Percentiles rank a stretch among this genome's conserved stretches.
Evolutionary conservation across 2,797 vertebrate species (phyloP).

Genomic region (Limnodromus scolopaceus): DNA sequence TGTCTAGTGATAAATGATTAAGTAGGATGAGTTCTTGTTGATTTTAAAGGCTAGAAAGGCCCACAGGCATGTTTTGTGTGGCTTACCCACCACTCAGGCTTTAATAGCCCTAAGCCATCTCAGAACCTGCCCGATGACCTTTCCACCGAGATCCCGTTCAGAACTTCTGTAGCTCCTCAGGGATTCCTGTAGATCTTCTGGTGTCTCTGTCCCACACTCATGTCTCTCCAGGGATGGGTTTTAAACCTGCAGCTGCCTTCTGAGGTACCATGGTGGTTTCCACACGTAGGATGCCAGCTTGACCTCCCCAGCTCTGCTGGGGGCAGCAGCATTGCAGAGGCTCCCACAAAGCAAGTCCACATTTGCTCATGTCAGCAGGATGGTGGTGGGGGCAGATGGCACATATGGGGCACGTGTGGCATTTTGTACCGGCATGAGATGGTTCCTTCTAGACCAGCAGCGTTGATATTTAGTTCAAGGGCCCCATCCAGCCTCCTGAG

Average conservation of each 20-base stretch:
- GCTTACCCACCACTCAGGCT: neutral
- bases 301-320: neutral
- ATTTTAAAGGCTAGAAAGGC: neutral
- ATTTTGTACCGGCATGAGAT: neutral
- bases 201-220: neutral
- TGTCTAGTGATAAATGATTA: neutral
- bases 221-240: neutral
- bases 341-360: neutral
- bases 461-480: neutral
- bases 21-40: neutral
- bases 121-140: neutral
- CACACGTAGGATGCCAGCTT: accelerated
- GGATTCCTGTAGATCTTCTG: neutral
- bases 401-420: accelerated
- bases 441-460: neutral
- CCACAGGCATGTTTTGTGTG: neutral
- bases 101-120: neutral
- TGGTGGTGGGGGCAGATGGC: neutral
- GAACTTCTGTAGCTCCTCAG: neutral
- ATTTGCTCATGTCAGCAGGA: neutral
- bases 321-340: neutral
- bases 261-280: accelerated
- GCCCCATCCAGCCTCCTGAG: neutral
- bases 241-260: neutral
- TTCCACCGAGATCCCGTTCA: neutral